Base-by-base conservation (phyloP, 1,140 invertebrate species). In the Drosophila prosaltans region DNA sequence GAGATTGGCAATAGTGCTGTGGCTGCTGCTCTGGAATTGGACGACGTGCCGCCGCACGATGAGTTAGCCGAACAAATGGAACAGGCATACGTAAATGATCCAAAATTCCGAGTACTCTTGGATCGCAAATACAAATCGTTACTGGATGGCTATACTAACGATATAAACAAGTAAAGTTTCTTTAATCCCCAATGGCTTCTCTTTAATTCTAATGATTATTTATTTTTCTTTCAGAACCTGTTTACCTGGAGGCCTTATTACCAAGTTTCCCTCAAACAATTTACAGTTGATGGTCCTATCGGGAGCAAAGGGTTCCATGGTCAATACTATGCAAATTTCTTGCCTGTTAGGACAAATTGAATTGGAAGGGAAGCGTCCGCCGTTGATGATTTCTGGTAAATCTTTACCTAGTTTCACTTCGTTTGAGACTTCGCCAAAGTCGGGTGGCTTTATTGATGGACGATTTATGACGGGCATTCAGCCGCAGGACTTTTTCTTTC, bases 401-500 rank as follows among this genome's bases (percentile, higher is more conserved):
- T 96, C 97, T 26, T 92, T 99, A 2, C 99, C 99, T 1, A 98
- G 97, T 82, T 99, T 99, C 92, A 93, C 94, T n/a, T 94, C 96
- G 0, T 99, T 98, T 86, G 98, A 99, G 86, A 95, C 96, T 11
- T 95, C 97, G 0, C 98, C 98, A 0, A 94, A 97, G 90, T 97
- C 98, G 30, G 98, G 99, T 45, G 99, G 99, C 11, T 99, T 99
- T 91, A 97, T 99, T 41, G 96, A 97, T 81, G 97, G 97, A 2
- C 94, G 99, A 32, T 99, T 99, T 88, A 96, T 99, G 94, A 99
- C 98, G 0, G 99, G 99, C 63, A 98, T 99, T 73, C 95, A 97
- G 86, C 98, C 98, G 0, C 98, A 99, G 93, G 98, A 99, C 91
- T 99, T 99, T 91, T 99, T 99, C 93, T 99, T 99, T 93, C 98